A percentile compares a stretch with the other conserved stretches of the same genome.
These are phyloP conservation scores for Hirtodrosophila cameraria DNA, from an alignment of 2,888 invertebrate species.

Conservation along the genomic window DNA sequence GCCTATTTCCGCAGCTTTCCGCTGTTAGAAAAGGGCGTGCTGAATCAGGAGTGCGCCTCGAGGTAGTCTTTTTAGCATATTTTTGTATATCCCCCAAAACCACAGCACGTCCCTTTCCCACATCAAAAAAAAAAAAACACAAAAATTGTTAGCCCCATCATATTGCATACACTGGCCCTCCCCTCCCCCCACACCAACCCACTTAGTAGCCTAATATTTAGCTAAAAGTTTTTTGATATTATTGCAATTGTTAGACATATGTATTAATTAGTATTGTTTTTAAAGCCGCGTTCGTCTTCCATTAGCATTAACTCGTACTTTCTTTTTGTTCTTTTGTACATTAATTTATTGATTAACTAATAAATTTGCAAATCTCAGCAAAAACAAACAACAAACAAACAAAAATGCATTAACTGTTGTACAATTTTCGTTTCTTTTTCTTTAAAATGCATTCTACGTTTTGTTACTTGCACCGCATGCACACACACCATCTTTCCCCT, in stretches of 20 bases:
- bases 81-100: constrained; percentile 18
- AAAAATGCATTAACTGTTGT: constrained; percentile 26
- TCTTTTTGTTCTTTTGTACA: constrained; percentile 43
- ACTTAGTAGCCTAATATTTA: neutral
- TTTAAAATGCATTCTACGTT: constrained; percentile 37
- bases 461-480: constrained; percentile 45
- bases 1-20: constrained; percentile 93
- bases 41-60: constrained; percentile 90
- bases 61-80: constrained; percentile 84
- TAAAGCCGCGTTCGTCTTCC: constrained; percentile 20
- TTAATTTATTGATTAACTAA: constrained; percentile 47
- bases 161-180: constrained; percentile 15
- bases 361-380: constrained; percentile 33
- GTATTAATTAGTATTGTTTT: constrained; percentile 18
- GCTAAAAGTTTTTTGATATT: constrained; percentile 24
- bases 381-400: constrained; percentile 15
- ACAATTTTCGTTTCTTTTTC: constrained; percentile 45
- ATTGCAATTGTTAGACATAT: constrained; percentile 35
- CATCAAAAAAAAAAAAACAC: too few relatives aligned
- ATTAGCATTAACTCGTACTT: constrained; percentile 16
- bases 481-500: constrained; percentile 14
- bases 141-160: constrained; percentile 22
- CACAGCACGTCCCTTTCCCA: constrained; percentile 24
- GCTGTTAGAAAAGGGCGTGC: constrained; percentile 89
- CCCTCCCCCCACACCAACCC: neutral